Evolutionary conservation across 2,797 vertebrate genomes (phyloP).

Genomic region (Otolemur crassicaudatus): DNA sequence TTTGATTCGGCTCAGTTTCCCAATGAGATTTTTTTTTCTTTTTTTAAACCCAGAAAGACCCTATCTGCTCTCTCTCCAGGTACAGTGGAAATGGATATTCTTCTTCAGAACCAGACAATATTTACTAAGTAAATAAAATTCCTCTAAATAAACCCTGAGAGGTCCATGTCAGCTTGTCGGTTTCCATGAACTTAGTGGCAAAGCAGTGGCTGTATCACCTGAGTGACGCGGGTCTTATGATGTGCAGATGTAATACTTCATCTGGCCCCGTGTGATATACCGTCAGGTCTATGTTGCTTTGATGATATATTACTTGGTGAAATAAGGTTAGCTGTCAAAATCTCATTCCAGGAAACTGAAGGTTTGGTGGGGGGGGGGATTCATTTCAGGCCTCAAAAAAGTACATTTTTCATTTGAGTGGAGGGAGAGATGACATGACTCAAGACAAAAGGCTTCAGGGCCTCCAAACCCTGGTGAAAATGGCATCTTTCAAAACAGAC

Average conservation of each 20-base stretch:
- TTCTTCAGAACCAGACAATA: background rate
- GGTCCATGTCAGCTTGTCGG: background rate
- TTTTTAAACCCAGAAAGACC: background rate
- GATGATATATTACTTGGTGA: conserved; percentile 76
- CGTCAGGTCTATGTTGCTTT: conserved; percentile 56
- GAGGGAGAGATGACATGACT: background rate
- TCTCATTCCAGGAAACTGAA: conserved; percentile 45
- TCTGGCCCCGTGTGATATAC: conserved; percentile 57
- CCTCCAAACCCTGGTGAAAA: background rate
- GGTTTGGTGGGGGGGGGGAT: conserved; percentile 54
- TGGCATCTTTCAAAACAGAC: background rate
- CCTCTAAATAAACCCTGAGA: conserved; percentile 70
- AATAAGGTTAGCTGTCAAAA: conserved; percentile 81
- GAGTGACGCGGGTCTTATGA: conserved; percentile 47
- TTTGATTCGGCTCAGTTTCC: conserved; percentile 40
- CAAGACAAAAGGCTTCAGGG: background rate
- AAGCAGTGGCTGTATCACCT: conserved; percentile 61
- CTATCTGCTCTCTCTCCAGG: background rate
- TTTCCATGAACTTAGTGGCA: conserved; percentile 50
- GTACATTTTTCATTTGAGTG: conserved; percentile 34
- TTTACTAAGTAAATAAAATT: conserved; percentile 73
- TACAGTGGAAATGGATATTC: conserved; percentile 5
- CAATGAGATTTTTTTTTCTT: background rate
- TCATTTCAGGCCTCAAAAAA: conserved; percentile 74
- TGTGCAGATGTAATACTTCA: conserved; percentile 70